Evolutionary conservation across 2,888 invertebrate genomes (phyloP), one percentile per base, ranked within the genome.

Genomic region (Drosophila fungiperda): DNA sequence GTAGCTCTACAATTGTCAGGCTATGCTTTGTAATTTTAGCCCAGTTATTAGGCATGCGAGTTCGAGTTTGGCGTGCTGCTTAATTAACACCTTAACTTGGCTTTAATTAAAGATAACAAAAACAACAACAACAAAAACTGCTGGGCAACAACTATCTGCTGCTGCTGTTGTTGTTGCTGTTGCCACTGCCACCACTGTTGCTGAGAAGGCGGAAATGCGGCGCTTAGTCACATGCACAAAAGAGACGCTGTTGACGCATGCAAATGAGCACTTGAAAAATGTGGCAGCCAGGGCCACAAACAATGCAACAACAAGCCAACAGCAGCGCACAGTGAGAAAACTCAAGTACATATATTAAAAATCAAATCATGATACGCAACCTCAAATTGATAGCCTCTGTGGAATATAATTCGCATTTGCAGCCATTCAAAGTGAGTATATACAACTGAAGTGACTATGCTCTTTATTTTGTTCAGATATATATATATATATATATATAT

Each of bases 151-250:
- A 45, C 45, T 45, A 23, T 15, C 20, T 40, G 40, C 9, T n/a
- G 9, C 17, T 38, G n/a, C 40, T 9, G 15, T 7, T 17, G n/a
- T 9, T 45, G 12, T 9, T 9, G n/a, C 53, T 74, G 68, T 40
- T 49, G 55, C 67, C 73, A 53, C 38, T 15, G 45, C 20, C 45
- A 15, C 57, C 20, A 23, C 57, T 63, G 70, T 48, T 73, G 61
- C 64, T 66, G 68, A 58, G 57, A 82, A 83, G 89, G 78, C 84
- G 88, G 84, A 88, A 86, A 74, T 78, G 74, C 69, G 72, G 57
- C 76, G 76, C 73, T 86, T 86, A 83, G 78, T 84, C 88, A 86
- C 83, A 80, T 73, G 86, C 87, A 86, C 80, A 80, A 63, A 62
- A 65, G 62, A 65, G 57, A 64, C 26, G 36, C 75, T 85, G 69